Evolutionary conservation across 2,888 invertebrate species (phyloP), one percentile per base, ranked within the genome.

Genomic region (Brenthis daphne): DNA sequence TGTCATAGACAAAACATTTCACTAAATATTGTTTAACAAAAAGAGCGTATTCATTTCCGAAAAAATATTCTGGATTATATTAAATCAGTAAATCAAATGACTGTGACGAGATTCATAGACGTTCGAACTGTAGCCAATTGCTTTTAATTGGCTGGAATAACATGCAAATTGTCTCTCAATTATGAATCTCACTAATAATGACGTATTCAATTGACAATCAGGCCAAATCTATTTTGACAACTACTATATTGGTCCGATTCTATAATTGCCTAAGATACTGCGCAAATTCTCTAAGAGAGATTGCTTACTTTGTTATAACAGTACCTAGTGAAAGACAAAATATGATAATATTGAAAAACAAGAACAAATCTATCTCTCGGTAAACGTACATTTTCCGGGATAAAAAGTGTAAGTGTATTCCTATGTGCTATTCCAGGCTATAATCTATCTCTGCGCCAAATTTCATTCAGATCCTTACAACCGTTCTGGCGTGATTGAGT

Each of bases 171-270:
- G 77, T 72, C 75, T 72, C 60, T 73, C 77, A 77, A 77, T 77
- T 77, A 77, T 75, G 69, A 74, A 73, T 72, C 74, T 74, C 70
- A 74, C 76, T 76, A 76, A 76, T 77, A 75, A 76, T 73, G 76
- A 77, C 74, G 74, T 74, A 70, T 72, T 75, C 77, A 77, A 77
- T 77, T 77, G 77, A 76, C 76, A 76, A 76, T 77, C 75, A 75
- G 75, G 74, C 75, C 71, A 75, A 74, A 76, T 75, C 70, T 76
- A 74, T 75, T 74, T 74, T 70, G 73, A 74, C 73, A 75, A 69
- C 69, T 64, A 51, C 61, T 61, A 57, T 50, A 65, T 69, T 73
- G 70, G 57, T 57, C 51, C 70, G 55, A 69, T 69, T 67, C 65
- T 65, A 68, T 68, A 67, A 56, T 68, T 50, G 56, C 66, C 56